These are phyloP conservation scores for Motacilla tschutschensis DNA, from an alignment of 2,113 vertebrate genomes.

Conservation along the genomic window DNA sequence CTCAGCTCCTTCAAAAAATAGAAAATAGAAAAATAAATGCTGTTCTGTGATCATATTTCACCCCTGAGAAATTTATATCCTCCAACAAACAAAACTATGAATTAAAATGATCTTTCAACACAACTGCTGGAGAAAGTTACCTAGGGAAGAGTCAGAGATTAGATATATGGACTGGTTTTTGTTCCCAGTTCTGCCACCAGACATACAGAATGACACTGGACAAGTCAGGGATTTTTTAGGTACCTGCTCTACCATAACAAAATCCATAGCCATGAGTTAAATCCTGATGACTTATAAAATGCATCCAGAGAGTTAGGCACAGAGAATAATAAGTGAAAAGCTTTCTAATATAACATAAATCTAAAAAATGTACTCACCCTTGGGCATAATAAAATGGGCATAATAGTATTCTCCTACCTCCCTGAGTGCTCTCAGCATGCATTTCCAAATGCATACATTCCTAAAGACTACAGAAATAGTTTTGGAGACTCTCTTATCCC, in stretches of 20 bases:
- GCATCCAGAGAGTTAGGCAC: slow-evolving; percentile 40
- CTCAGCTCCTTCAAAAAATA: background rate
- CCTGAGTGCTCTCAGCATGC: slow-evolving; percentile 24
- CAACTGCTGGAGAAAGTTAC: background rate
- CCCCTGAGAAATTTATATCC: background rate
- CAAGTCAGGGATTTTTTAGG: background rate
- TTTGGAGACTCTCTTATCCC: background rate
- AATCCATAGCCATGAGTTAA: slow-evolving; percentile 41
- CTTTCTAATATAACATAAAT: slow-evolving; percentile 61
- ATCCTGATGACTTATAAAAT: slow-evolving; percentile 52
- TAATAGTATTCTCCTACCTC: slow-evolving; percentile 38
- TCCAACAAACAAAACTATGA: slow-evolving; percentile 1
- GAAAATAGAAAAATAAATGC: slow-evolving; percentile 29
- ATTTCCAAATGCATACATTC: slow-evolving; percentile 26
- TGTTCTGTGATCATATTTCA: slow-evolving; percentile 26
- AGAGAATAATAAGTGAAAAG: slow-evolving; percentile 61
- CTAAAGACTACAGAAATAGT: background rate
- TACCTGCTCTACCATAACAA: slow-evolving; percentile 16
- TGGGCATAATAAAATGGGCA: slow-evolving; percentile 51
- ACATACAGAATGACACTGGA: background rate
- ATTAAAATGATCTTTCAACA: slow-evolving; percentile 26
- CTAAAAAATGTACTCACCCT: slow-evolving; percentile 45
- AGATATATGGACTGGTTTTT: background rate
- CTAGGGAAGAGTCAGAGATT: background rate
- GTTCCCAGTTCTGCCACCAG: background rate